These are phyloP conservation scores for Drosophila nebulosa DNA, from an alignment of 1,140 invertebrate genomes.

Conservation along the genomic window DNA sequence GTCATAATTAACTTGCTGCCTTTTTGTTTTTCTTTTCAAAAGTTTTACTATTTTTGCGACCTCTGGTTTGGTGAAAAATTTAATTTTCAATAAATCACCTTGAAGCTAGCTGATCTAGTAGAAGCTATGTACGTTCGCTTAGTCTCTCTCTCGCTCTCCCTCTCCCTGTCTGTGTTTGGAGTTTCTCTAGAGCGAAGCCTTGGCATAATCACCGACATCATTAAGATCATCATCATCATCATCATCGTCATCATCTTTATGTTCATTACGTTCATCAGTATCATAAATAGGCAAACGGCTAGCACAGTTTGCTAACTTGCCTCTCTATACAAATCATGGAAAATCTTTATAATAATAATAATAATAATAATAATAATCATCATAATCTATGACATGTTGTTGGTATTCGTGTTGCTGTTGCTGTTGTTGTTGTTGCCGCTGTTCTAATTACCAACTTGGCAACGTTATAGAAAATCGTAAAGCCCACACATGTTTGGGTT, in stretches of 20 bases:
- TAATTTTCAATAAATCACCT: conserved; percentile 75
- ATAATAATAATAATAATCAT: too few relatives aligned
- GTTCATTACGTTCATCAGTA: conserved; percentile 4
- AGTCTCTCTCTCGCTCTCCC: not conserved
- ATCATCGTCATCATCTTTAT: not conserved
- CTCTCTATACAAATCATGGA: conserved; percentile 31
- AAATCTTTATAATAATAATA: conserved; percentile 34
- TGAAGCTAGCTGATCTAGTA: conserved; percentile 47
- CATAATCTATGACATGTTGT: conserved; percentile 29
- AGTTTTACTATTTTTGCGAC: conserved; percentile 37
- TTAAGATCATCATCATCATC: not conserved
- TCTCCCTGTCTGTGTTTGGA: not conserved
- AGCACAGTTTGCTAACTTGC: conserved; percentile 7
- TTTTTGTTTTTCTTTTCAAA: conserved; percentile 43
- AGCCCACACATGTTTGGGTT: conserved; percentile 46
- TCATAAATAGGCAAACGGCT: conserved; percentile 22
- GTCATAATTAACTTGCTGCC: conserved; percentile 72
- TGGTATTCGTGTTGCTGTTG: not conserved
- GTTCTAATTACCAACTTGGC: conserved; percentile 48
- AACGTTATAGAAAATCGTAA: conserved; percentile 28
- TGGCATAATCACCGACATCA: not conserved
- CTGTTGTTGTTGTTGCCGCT: conserved; percentile 31
- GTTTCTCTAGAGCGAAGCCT: not conserved
- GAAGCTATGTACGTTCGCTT: conserved; percentile 52
- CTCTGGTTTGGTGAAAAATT: conserved; percentile 57